phyloP scores from a whole-genome alignment of 2,888 invertebrate genomes.

The Meliscaeva auricollis region DNA sequence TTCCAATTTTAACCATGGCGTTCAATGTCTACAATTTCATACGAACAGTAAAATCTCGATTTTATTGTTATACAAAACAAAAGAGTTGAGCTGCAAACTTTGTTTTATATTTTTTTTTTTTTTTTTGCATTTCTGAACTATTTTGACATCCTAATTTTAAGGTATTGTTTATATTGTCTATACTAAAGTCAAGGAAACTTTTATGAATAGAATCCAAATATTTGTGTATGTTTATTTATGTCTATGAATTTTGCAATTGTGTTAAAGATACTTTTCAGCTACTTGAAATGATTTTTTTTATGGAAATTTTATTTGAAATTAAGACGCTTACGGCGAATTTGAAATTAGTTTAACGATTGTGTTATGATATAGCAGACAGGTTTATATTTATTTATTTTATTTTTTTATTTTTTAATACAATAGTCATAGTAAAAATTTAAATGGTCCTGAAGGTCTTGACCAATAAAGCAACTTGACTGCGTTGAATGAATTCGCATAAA shows the following conservation, averaged over 20 bases:
- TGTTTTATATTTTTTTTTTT: background rate
- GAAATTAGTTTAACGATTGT: conserved; percentile 24
- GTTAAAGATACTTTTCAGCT: conserved; percentile 6
- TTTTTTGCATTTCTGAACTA: background rate
- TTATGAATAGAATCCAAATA: conserved; percentile 4
- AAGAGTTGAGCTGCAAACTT: conserved; percentile 18
- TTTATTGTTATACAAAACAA: conserved; percentile 27
- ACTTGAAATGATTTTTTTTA: conserved; percentile 13
- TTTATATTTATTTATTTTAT: background rate
- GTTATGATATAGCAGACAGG: conserved; percentile 5
- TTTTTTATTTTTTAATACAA: background rate
- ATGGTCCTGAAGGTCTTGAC: conserved; percentile 53
- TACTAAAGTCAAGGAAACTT: background rate
- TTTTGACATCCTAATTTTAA: conserved; percentile 20
- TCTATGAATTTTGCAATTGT: conserved; percentile 22
- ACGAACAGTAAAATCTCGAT: too few relatives aligned
- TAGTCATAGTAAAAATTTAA: conserved; percentile 16
- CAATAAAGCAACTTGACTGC: conserved; percentile 11
- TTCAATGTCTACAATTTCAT: too few relatives aligned
- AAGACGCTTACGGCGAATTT: conserved; percentile 7
- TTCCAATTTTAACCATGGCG: too few relatives aligned
- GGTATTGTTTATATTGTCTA: conserved; percentile 11
- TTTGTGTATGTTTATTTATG: background rate
- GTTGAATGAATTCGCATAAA: conserved; percentile 23
- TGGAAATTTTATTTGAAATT: conserved; percentile 27